A percentile compares a stretch with the other conserved stretches of the same genome.
Conservation (phyloP, 53 echinoderm and acorn worm species). For the Stichopus horrens region DNA sequence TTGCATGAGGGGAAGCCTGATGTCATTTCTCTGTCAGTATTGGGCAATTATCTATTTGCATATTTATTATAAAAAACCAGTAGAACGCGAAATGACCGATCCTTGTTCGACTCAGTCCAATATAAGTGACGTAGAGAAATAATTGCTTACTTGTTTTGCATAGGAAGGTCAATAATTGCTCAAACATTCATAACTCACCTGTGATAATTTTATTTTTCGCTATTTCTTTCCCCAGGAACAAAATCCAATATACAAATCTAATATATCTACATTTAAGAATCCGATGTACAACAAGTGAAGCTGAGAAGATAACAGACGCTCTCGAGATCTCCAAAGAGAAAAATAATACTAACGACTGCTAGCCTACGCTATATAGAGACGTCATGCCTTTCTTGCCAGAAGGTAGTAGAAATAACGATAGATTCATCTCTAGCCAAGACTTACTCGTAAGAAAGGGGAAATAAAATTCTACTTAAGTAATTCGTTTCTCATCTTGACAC, state of each 20-base stretch:
- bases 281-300: conserved; percentile 59
- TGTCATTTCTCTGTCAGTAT: too few relatives aligned
- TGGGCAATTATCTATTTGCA: background rate
- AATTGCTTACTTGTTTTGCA: background rate
- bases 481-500: background rate
- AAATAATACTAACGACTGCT: background rate
- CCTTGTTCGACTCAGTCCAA: too few relatives aligned
- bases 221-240: conserved; percentile 43
- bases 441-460: too few relatives aligned
- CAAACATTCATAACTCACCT: background rate
- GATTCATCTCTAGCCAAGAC: too few relatives aligned
- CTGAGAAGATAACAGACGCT: background rate
- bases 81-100: too few relatives aligned
- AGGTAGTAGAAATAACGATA: too few relatives aligned
- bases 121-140: background rate
- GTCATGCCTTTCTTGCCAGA: too few relatives aligned
- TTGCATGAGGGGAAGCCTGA: too few relatives aligned
- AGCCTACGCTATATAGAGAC: too few relatives aligned
- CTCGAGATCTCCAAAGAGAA: background rate
- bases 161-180: too few relatives aligned
- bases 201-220: background rate
- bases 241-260: conserved; percentile 57
- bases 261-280: conserved; percentile 59
- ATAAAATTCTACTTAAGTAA: too few relatives aligned
- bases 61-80: background rate